Conservation (phyloP, 1,140 invertebrate genomes). For the Spodoptera frugiperda region DNA sequence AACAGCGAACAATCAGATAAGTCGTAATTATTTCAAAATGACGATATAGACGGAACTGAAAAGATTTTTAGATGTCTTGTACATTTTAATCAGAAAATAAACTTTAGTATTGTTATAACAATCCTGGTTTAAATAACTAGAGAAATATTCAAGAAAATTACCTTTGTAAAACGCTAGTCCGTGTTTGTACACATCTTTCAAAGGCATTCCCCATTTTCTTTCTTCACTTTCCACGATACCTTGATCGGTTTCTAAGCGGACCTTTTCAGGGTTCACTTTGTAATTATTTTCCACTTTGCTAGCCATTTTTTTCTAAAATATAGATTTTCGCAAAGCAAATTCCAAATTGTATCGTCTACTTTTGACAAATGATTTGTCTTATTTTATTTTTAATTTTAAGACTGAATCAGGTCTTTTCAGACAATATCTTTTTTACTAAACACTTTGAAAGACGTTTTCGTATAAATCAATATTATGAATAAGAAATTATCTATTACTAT, state of each 20-base stretch:
- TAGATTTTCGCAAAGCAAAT: slow-evolving; percentile 34
- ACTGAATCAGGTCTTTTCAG: slow-evolving; percentile 21
- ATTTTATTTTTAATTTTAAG: background rate
- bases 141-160: slow-evolving; percentile 75
- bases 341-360: slow-evolving; percentile 19
- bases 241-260: slow-evolving; percentile 83
- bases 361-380: slow-evolving; percentile 42
- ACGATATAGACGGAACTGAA: background rate
- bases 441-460: background rate
- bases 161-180: slow-evolving; percentile 96
- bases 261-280: slow-evolving; percentile 80
- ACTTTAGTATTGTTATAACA: background rate
- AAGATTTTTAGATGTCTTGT: background rate
- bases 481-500: too few species aligned
- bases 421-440: background rate
- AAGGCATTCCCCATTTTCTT: slow-evolving; percentile 89
- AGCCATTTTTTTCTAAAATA: slow-evolving; percentile 63
- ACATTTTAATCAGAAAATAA: slow-evolving; percentile 9
- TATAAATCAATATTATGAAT: too few species aligned
- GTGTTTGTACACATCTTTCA: slow-evolving; percentile 94
- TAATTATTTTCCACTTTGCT: slow-evolving; percentile 64
- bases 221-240: slow-evolving; percentile 83
- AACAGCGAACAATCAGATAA: slow-evolving; percentile 15
- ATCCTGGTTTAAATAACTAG: background rate
- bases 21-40: slow-evolving; percentile 1